A percentile compares a stretch with the other conserved stretches of the same genome.
These are phyloP conservation scores for Saturnia japonica DNA, from an alignment of 2,888 invertebrate species.

Conservation along the genomic window DNA sequence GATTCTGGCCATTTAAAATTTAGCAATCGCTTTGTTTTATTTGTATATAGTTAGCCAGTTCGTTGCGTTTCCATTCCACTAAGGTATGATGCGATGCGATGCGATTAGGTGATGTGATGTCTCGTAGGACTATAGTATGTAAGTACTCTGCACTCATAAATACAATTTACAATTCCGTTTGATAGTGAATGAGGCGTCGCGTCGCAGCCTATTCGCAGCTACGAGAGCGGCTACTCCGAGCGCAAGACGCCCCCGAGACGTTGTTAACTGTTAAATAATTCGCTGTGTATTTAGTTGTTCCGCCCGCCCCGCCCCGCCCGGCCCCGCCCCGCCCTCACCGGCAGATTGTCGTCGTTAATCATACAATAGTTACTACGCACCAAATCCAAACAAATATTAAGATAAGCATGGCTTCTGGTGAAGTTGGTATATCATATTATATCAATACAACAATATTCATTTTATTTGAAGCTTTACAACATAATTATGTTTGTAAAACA, in stretches of 20 bases:
- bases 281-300: slow-evolving; percentile 35
- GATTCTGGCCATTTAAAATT: too few species aligned
- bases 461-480: too few species aligned
- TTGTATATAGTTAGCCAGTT: too few species aligned
- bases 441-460: too few species aligned
- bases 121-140: not conserved
- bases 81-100: too few species aligned
- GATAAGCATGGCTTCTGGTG: too few species aligned
- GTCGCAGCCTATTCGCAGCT: slow-evolving; percentile 1
- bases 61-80: too few species aligned
- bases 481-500: too few species aligned
- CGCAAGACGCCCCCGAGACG: slow-evolving; percentile 37
- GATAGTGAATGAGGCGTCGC: slow-evolving; percentile 27
- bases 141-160: slow-evolving; percentile 26
- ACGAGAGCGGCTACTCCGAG: too few species aligned
- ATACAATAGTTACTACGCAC: not conserved
- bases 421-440: too few species aligned
- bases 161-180: slow-evolving; percentile 40
- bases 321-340: slow-evolving; percentile 21
- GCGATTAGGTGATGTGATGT: too few species aligned
- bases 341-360: not conserved
- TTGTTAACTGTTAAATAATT: slow-evolving; percentile 56
- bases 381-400: not conserved
- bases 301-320: not conserved
- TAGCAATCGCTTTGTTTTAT: too few species aligned